Base-by-base conservation (phyloP, 2,888 invertebrate genomes). In the Xestoiulus laeticollis region DNA sequence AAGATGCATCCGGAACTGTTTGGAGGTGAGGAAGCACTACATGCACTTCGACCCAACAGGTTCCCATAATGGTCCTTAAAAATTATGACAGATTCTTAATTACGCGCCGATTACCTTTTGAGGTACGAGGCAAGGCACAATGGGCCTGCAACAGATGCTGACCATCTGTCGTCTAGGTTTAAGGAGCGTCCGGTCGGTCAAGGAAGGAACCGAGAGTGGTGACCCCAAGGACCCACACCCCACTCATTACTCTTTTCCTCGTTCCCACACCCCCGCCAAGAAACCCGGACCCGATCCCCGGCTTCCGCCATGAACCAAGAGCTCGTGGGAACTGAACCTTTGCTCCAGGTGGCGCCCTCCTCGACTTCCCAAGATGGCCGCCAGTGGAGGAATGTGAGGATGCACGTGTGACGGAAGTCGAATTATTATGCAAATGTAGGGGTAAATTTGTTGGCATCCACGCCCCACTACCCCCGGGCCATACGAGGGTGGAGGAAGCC, bases 191-290 rank as follows among this genome's bases (percentile, higher is more conserved):
- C 78, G 78, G 78, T 78, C 78, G 78, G 78, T 78, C 78, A 78
- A 78, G 78, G 22, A 78, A 78, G 78, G 78, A 30, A 30, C 78
- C 30, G 78, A 22, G 78, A 30, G 78, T 78, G 78, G 78, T 78
- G 78, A 78, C 78, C 78, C 78, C 78, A 26, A 38, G 38, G 38
- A 8, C 38, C 38, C 6, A 5, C 8, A 38, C 38, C 38, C 38
- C 38, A n/a, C n/a, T 26, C 30, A 16, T 16, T 48, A 48, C 68
- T n/a, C 59, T 59, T n/a, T 43, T 59, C 59, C 59, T 68, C 30
- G 78, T 78, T 78, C 78, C 78, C 78, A 78, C 78, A 78, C 78
- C 78, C 78, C 78, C 78, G 78, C 68, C 68, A 26, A 6, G 68
- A 26, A 16, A 19, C 8, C 19, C 68, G 26, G 68, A 8, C 6